Evolutionary conservation across 2,888 invertebrate genomes (phyloP), one percentile per base, ranked within the genome.

Genomic region (Lasioglossum lativentre): DNA sequence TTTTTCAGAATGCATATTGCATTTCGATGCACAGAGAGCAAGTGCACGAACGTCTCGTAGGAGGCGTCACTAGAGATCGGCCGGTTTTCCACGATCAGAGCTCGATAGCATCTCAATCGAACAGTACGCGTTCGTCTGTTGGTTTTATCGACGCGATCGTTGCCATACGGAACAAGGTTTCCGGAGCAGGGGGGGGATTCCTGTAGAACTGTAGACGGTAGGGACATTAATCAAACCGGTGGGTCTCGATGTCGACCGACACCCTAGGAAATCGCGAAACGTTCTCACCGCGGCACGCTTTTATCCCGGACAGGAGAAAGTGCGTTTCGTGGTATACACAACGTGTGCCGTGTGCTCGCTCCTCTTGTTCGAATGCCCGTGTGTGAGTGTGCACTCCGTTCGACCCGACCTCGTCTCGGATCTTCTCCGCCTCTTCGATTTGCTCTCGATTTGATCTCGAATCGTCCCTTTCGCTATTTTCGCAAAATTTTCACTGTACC

Each of bases 231-330:
- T 89, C 89, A 84, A 87, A 89, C 77, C 80, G 73, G 73, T 75
- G 47, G 71, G 63, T 63, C 71, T 74, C 19, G 38, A 45, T 76
- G 77, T 85, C 83, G 80, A 84, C 85, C 73, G 82, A 76, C 85
- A 76, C 87, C 84, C 89, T 83, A 89, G 89, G 87, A 89, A 87
- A 89, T 89, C 80, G 86, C 82, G 84, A 71, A 82, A 59, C 82
- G 78, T 80, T 82, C 84, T 81, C 83, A 85, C 77, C 73, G 86
- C 87, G 87, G 84, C 84, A 71, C 59, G 80, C 82, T 84, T 87
- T 88, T 86, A 86, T 85, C 80, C 71, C 71, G 27, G 78, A 74
- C 75, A 71, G 80, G 89, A 89, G 89, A 89, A 89, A 89, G 89
- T 86, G 89, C 89, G 86, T 89, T 86, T 83, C 80, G 80, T 80